Evolutionary conservation across 2,113 vertebrate genomes (phyloP).

Genomic region (Polyodon spathula): DNA sequence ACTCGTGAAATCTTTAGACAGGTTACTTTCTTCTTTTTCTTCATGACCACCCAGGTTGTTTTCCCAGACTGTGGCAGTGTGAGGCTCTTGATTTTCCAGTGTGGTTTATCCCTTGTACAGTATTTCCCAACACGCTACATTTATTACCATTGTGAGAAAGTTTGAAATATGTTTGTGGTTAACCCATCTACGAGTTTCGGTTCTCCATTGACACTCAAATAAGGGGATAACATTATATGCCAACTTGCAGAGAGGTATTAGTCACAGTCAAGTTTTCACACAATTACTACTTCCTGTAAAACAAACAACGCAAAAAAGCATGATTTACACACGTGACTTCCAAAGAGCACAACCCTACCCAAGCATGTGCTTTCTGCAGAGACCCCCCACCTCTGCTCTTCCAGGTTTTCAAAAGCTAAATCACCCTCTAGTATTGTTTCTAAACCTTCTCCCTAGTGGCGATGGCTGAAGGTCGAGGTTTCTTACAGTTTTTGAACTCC

Average conservation of each 20-base stretch:
- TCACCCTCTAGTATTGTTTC: too few relatives aligned
- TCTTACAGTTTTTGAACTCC: too few relatives aligned
- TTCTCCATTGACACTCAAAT: not conserved
- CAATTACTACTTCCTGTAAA: not conserved
- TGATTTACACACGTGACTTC: not conserved
- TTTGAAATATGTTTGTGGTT: not conserved
- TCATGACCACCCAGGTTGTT: too few relatives aligned
- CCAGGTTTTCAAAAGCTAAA: too few relatives aligned
- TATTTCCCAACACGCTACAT: not conserved
- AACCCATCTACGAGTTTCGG: not conserved
- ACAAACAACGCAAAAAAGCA: not conserved
- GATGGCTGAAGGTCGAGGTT: too few relatives aligned
- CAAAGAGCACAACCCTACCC: not conserved
- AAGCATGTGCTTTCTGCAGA: not conserved
- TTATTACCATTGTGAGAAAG: not conserved
- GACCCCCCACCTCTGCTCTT: too few relatives aligned
- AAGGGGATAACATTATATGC: not conserved
- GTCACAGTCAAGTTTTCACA: constrained; percentile 1
- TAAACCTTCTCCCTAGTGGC: too few relatives aligned
- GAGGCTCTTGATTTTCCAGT: not conserved
- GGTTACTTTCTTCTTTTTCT: too few relatives aligned
- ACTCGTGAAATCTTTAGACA: too few relatives aligned
- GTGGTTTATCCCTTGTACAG: not conserved
- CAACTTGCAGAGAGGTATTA: not conserved
- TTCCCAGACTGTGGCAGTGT: not conserved